These are phyloP conservation scores for Caenorhabditis latens DNA, from an alignment of 1,140 invertebrate species.

Conservation along the genomic window DNA sequence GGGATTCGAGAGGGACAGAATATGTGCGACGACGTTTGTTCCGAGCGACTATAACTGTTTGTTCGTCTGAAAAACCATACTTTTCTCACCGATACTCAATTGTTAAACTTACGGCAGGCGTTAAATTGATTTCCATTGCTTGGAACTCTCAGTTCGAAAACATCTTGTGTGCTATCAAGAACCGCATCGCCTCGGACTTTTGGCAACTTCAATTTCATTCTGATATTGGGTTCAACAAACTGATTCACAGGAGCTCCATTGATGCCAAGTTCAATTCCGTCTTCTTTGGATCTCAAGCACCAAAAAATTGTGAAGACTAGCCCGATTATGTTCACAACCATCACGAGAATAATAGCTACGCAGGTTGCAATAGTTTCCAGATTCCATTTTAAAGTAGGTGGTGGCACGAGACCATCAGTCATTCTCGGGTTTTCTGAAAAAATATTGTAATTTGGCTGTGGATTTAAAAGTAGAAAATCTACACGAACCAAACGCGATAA, in stretches of 20 bases:
- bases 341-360: not conserved
- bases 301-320: conserved; percentile 35
- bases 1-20: conserved; percentile 11
- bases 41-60: conserved; percentile 10
- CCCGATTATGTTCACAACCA: not conserved
- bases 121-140: conserved; percentile 48
- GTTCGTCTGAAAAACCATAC: conserved; percentile 19
- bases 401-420: not conserved
- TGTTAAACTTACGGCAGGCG: conserved; percentile 6
- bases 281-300: conserved; percentile 20
- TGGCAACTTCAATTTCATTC: conserved; percentile 35
- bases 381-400: not conserved
- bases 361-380: not conserved
- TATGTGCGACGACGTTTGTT: conserved; percentile 41
- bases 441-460: not conserved
- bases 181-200: conserved; percentile 16
- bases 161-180: not conserved
- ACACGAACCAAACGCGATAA: too few species aligned
- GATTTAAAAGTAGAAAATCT: not conserved
- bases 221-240: conserved; percentile 22
- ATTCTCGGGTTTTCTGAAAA: not conserved
- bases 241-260: conserved; percentile 18
- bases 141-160: conserved; percentile 22
- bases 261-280: not conserved
- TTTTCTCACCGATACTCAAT: not conserved